Conservation (phyloP, 2,113 vertebrate species). For the Benitochromis conjunctus region DNA sequence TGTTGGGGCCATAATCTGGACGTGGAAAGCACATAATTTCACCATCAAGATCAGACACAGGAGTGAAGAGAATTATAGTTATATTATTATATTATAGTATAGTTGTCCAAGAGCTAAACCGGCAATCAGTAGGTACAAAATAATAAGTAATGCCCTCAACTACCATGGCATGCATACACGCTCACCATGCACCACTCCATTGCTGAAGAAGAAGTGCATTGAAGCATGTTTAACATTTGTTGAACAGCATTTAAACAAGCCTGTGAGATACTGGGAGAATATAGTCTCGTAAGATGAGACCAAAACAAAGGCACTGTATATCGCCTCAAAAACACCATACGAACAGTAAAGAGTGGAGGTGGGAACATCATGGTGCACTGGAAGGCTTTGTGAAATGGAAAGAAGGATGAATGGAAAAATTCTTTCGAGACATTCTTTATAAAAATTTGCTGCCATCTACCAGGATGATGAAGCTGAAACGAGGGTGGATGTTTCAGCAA, state of each 20-base stretch:
- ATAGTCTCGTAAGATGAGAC: background rate
- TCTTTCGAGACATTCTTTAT: background rate
- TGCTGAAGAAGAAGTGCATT: too few species aligned
- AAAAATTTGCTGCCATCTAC: background rate
- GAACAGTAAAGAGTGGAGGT: background rate
- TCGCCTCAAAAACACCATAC: background rate
- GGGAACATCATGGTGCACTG: background rate
- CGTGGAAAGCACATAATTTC: background rate
- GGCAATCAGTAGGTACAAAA: accelerated
- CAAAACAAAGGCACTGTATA: background rate
- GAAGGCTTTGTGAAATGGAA: background rate
- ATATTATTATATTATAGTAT: too few species aligned
- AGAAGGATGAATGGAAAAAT: background rate
- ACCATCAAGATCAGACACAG: too few species aligned
- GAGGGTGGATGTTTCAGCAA: background rate
- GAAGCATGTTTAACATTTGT: too few species aligned
- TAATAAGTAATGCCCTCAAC: too few species aligned
- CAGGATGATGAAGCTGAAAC: background rate
- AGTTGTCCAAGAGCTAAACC: too few species aligned
- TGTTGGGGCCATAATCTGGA: background rate
- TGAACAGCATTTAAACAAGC: too few species aligned
- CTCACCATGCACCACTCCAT: too few species aligned
- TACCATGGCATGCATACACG: too few species aligned
- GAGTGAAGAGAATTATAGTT: too few species aligned
- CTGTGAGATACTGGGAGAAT: background rate